These are phyloP conservation scores for Centropyge bicolor DNA, from an alignment of 2,797 vertebrate genomes.

Conservation along the genomic window DNA sequence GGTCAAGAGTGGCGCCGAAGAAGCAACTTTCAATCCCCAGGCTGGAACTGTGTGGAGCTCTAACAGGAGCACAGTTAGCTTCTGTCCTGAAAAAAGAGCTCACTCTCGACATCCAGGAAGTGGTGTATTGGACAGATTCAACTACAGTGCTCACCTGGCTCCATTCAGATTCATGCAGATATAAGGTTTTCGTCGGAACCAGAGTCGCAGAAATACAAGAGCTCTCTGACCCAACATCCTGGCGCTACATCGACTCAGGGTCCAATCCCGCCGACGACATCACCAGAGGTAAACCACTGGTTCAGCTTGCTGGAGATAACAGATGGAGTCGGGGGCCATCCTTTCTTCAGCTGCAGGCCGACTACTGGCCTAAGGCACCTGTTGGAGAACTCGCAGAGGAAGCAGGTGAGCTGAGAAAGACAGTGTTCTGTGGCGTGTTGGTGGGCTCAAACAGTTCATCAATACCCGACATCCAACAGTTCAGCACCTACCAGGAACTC, in stretches of 20 bases:
- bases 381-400: too few relatives aligned
- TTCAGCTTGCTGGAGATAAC: background rate
- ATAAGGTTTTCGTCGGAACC: too few relatives aligned
- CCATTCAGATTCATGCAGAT: too few relatives aligned
- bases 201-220: too few relatives aligned
- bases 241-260: background rate
- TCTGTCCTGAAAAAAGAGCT: too few relatives aligned
- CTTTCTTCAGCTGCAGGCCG: background rate
- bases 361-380: background rate
- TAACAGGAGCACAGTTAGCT: too few relatives aligned
- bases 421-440: too few relatives aligned
- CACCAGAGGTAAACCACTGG: background rate
- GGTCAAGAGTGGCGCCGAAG: background rate
- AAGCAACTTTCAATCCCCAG: conserved; percentile 2
- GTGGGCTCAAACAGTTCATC: too few relatives aligned
- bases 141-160: background rate
- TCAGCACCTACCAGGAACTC: conserved; percentile 9
- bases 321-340: background rate
- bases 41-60: background rate
- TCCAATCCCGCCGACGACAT: background rate
- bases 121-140: background rate
- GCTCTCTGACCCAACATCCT: background rate
- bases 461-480: background rate
- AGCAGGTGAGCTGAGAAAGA: background rate
- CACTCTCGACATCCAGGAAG: background rate